These are phyloP conservation scores for Lasioglossum oenotherae DNA, from an alignment of 2,888 invertebrate species.

Conservation along the genomic window DNA sequence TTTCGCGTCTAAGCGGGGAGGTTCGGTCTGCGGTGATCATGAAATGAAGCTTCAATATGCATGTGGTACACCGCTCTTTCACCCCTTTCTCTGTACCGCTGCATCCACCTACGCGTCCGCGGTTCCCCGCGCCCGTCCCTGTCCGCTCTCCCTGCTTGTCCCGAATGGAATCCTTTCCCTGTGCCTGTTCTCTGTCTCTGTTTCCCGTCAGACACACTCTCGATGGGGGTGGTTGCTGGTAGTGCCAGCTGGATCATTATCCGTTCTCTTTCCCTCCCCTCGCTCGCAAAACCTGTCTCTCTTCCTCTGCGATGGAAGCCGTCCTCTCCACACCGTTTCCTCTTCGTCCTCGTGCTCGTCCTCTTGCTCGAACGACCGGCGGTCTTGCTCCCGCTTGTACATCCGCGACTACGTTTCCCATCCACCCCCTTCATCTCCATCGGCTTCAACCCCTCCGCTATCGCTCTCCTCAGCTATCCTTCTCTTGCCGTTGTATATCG, in stretches of 20 bases:
- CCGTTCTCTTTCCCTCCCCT: slow-evolving; percentile 60
- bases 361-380: neutral
- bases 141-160: slow-evolving; percentile 11
- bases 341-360: neutral
- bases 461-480: neutral
- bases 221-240: slow-evolving; percentile 62
- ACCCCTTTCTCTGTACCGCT: slow-evolving; percentile 61
- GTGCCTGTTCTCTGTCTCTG: slow-evolving; percentile 13
- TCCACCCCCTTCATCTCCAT: neutral
- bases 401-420: neutral
- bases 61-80: slow-evolving; percentile 72
- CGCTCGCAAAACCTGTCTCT: slow-evolving; percentile 32
- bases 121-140: slow-evolving; percentile 20
- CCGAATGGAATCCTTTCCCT: slow-evolving; percentile 37
- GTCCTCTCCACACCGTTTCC: neutral
- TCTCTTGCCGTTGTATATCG: neutral
- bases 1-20: slow-evolving; percentile 57
- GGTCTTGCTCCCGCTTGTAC: neutral
- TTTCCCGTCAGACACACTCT: slow-evolving; percentile 50
- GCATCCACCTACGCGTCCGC: slow-evolving; percentile 57
- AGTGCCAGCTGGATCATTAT: slow-evolving; percentile 69
- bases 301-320: neutral
- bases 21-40: slow-evolving; percentile 74
- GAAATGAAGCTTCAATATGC: slow-evolving; percentile 81
- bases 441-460: neutral